A percentile compares a stretch with the other conserved stretches of the same genome.
Evolutionary conservation across 2,888 invertebrate species (phyloP).

Genomic region (Machimus atricapillus): DNA sequence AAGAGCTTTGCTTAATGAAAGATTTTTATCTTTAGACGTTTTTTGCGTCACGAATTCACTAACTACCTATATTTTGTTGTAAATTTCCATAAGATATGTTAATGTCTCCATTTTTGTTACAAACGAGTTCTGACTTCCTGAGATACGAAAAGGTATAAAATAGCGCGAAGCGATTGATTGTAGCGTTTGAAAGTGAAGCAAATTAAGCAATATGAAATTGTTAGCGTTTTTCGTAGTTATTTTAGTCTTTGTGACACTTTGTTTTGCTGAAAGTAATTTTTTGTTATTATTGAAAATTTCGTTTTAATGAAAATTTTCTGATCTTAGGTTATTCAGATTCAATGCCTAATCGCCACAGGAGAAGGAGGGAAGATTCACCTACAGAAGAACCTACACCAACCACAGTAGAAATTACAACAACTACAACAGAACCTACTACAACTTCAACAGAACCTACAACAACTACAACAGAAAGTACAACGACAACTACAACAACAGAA

Average conservation of each 20-base stretch:
- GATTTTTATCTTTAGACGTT: not conserved
- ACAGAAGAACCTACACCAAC: not conserved
- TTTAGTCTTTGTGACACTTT: not conserved
- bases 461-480: not conserved
- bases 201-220: not conserved
- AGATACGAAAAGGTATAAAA: not conserved
- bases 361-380: not conserved
- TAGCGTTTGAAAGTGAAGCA: not conserved
- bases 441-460: not conserved
- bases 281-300: not conserved
- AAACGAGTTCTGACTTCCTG: not conserved
- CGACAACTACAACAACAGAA: not conserved
- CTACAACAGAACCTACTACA: too few species aligned
- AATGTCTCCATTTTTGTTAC: not conserved
- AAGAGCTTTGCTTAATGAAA: not conserved
- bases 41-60: not conserved
- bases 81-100: not conserved
- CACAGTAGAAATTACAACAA: not conserved
- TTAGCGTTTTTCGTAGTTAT: not conserved
- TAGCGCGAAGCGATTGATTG: not conserved
- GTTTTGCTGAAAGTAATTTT: not conserved
- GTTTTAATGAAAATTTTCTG: not conserved
- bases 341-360: not conserved
- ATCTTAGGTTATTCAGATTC: not conserved
- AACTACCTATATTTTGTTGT: not conserved